Percentiles rank a stretch among this genome's conserved stretches.
phyloP scores from a whole-genome alignment of 2,113 vertebrate genomes.

The Emydocephalus ijimae region DNA sequence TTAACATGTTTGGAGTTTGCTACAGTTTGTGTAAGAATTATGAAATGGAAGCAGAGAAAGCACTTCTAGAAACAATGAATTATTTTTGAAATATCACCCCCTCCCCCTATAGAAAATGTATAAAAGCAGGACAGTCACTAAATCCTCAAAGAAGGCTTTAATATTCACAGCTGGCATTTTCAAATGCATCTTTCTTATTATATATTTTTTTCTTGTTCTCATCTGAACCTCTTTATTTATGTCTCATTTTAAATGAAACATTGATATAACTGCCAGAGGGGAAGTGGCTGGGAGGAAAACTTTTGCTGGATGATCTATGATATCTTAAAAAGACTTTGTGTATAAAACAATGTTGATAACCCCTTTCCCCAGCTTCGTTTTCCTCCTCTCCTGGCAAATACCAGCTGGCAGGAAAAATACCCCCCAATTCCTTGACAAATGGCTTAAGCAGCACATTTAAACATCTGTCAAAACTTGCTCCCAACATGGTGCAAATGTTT shows the following conservation, averaged over 20 bases:
- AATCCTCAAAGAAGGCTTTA: conserved; percentile 33
- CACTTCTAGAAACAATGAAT: conserved; percentile 30
- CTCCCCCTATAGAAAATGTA: conserved; percentile 16
- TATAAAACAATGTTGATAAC: background rate
- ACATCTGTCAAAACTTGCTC: background rate
- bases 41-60: background rate
- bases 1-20: background rate
- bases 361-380: background rate
- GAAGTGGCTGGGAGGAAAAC: background rate
- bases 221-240: conserved; percentile 37
- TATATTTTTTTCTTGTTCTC: conserved; percentile 35
- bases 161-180: conserved; percentile 56
- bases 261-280: background rate
- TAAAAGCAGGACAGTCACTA: conserved; percentile 45
- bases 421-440: background rate
- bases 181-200: conserved; percentile 45
- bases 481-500: background rate
- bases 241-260: conserved; percentile 48
- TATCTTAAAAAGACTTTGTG: background rate
- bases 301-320: background rate
- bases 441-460: background rate
- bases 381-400: background rate
- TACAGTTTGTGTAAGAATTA: background rate
- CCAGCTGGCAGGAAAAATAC: background rate
- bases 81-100: conserved; percentile 42